phyloP scores from a whole-genome alignment of 2,113 vertebrate species.

The Hemibagrus wyckioides region DNA sequence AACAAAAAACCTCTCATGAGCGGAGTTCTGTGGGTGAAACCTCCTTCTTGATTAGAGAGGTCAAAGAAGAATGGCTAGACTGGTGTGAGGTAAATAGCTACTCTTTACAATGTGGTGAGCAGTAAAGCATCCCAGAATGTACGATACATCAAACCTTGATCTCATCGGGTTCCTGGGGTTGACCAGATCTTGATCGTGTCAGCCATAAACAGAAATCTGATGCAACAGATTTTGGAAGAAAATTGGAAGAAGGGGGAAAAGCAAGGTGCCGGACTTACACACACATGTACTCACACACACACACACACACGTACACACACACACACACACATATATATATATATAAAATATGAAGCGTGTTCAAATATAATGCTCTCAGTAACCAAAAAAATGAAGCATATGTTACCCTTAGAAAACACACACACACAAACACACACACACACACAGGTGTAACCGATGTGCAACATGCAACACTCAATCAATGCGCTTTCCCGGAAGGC shows the following conservation, averaged over 20 bases:
- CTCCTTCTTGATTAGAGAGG: not conserved
- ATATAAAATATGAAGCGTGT: not conserved
- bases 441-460: not conserved
- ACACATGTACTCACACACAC: too few species aligned
- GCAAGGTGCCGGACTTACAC: not conserved
- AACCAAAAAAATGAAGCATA: not conserved
- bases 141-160: not conserved
- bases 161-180: not conserved
- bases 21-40: not conserved
- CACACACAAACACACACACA: constrained; percentile 8
- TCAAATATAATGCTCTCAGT: not conserved
- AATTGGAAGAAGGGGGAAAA: not conserved
- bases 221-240: not conserved
- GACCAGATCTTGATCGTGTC: not conserved
- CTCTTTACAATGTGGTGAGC: not conserved
- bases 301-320: too few species aligned
- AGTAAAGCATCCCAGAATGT: not conserved
- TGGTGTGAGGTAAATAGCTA: not conserved
- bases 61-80: not conserved
- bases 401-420: constrained; percentile 9
- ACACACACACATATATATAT: too few species aligned
- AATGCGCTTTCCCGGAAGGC: constrained; percentile 19
- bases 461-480: constrained; percentile 2
- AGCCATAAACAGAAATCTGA: not conserved
- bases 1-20: not conserved